Percentiles rank a stretch among this genome's conserved stretches.
phyloP scores from a whole-genome alignment of 2,113 vertebrate genomes.

The Bambusicola thoracicus region DNA sequence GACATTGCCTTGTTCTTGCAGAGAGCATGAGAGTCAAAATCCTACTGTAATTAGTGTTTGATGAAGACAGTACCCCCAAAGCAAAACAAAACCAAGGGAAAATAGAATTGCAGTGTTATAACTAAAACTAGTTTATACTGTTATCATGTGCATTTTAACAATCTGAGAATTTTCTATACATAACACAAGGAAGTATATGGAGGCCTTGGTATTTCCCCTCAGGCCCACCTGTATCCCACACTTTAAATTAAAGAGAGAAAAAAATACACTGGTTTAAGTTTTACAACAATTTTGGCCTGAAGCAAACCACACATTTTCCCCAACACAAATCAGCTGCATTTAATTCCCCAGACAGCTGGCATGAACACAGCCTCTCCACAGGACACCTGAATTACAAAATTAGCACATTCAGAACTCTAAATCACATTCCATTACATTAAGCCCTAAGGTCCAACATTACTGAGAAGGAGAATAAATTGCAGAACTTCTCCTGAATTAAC shows the following conservation, averaged over 20 bases:
- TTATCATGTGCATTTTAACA: constrained; percentile 33
- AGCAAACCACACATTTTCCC: constrained; percentile 70
- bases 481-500: constrained; percentile 73
- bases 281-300: constrained; percentile 68
- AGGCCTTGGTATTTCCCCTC: constrained; percentile 43
- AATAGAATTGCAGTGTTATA: not conserved
- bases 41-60: not conserved
- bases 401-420: constrained; percentile 76
- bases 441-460: constrained; percentile 66
- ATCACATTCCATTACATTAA: constrained; percentile 75
- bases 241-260: constrained; percentile 64
- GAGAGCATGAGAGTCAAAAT: not conserved
- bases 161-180: constrained; percentile 16
- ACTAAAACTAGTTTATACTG: not conserved
- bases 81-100: constrained; percentile 4
- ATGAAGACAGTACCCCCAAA: not conserved
- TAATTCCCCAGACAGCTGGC: constrained; percentile 75
- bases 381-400: constrained; percentile 75
- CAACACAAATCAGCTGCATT: constrained; percentile 71
- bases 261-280: constrained; percentile 73
- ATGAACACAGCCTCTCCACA: constrained; percentile 71
- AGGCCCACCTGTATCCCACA: constrained; percentile 43
- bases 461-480: constrained; percentile 62
- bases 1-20: not conserved
- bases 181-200: not conserved